A percentile compares a stretch with the other conserved stretches of the same genome.
These are phyloP conservation scores for Chalcosyrphus nemorum DNA, from an alignment of 2,888 invertebrate species.

Conservation along the genomic window DNA sequence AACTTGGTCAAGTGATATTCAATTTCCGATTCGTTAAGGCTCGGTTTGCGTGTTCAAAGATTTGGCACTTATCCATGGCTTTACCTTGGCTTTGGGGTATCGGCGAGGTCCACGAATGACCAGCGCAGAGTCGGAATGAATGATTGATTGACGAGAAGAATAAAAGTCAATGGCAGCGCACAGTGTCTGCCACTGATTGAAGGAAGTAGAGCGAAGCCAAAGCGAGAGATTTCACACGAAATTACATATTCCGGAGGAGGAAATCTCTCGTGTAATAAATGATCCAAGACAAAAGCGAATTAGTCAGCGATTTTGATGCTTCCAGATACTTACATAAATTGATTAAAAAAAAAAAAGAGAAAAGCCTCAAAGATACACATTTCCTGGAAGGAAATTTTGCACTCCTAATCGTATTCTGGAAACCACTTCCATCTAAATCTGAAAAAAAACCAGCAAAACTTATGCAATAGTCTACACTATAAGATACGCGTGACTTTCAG, in stretches of 20 bases:
- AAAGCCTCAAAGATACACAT: neutral
- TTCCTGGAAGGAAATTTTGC: neutral
- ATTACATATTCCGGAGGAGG: neutral
- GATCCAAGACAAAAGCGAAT: neutral
- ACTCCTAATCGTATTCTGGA: neutral
- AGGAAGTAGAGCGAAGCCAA: conserved; percentile 20
- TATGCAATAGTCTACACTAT: neutral
- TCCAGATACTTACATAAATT: neutral
- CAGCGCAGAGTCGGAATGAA: neutral
- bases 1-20: conserved; percentile 30
- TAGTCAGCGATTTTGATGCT: neutral
- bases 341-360: neutral
- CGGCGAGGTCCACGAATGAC: neutral
- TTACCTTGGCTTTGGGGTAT: conserved; percentile 27
- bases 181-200: neutral
- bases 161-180: conserved; percentile 9
- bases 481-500: conserved; percentile 1
- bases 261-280: neutral
- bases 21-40: conserved; percentile 34
- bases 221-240: neutral
- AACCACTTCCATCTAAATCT: neutral
- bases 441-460: neutral
- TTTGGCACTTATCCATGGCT: conserved; percentile 32
- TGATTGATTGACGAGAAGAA: neutral
- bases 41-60: conserved; percentile 1